Evolutionary conservation across 2,888 invertebrate genomes (phyloP).

Genomic region (Anticlea derivata): DNA sequence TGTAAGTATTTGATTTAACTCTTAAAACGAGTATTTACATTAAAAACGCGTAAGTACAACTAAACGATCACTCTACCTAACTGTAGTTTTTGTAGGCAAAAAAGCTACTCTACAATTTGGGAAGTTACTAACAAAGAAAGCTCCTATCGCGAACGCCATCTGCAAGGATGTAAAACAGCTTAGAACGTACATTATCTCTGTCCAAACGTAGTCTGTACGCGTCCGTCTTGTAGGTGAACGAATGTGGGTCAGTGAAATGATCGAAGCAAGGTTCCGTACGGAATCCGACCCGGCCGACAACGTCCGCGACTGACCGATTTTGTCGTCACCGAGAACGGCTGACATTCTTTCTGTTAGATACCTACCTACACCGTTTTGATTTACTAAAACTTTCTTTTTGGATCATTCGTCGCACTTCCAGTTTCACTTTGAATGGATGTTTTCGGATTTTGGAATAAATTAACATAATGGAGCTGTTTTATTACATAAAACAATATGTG

Average conservation of each 20-base stretch:
- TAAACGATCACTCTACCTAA: no score
- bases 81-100: no score
- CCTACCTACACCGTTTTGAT: constrained; percentile 34
- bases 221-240: constrained; percentile 44
- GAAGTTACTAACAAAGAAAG: constrained; percentile 15
- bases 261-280: constrained; percentile 78
- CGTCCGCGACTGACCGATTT: constrained; percentile 71
- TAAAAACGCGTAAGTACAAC: no score
- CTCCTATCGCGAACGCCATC: constrained; percentile 10
- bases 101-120: not conserved
- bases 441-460: constrained; percentile 11
- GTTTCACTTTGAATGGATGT: constrained; percentile 25
- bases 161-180: constrained; percentile 23
- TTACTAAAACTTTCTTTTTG: constrained; percentile 41
- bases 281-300: constrained; percentile 65
- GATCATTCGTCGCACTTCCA: constrained; percentile 33
- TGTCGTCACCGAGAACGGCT: constrained; percentile 59
- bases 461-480: no score
- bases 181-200: constrained; percentile 24
- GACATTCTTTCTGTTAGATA: constrained; percentile 62
- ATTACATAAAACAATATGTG: no score
- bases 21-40: no score
- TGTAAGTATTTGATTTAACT: no score
- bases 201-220: constrained; percentile 42
- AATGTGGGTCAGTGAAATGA: constrained; percentile 82